Conservation (phyloP, 2,797 vertebrate species). For the Phrynocephalus forsythii region DNA sequence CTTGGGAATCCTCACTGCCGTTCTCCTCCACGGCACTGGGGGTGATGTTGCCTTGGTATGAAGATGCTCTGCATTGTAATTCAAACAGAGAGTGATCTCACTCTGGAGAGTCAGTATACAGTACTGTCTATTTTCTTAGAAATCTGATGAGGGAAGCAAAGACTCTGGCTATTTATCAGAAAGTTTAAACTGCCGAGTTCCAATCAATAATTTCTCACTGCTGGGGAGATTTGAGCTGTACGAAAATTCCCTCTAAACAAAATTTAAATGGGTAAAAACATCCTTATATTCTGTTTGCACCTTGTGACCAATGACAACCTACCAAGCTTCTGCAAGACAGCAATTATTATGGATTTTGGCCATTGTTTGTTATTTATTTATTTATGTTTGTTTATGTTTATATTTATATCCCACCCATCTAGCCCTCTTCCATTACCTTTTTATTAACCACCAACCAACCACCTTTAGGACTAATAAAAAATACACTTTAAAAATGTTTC, state of each 20-base stretch:
- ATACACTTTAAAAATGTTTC: background rate
- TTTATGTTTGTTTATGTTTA: too few relatives aligned
- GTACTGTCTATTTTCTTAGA: background rate
- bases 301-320: background rate
- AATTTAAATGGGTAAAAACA: too few relatives aligned
- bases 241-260: too few relatives aligned
- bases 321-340: background rate
- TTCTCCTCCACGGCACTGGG: too few relatives aligned
- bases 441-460: too few relatives aligned
- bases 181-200: background rate
- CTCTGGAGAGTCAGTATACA: background rate
- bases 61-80: background rate
- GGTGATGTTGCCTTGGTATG: background rate
- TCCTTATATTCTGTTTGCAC: background rate
- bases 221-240: too few relatives aligned
- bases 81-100: background rate
- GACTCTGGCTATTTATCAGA: background rate
- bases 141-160: background rate
- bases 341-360: background rate
- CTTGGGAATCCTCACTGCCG: too few relatives aligned
- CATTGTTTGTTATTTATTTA: too few relatives aligned
- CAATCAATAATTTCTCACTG: background rate
- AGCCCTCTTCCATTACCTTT: too few relatives aligned
- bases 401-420: too few relatives aligned
- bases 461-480: background rate